A percentile compares a stretch with the other conserved stretches of the same genome.
These are phyloP conservation scores for Chauna torquata DNA, from an alignment of 2,113 vertebrate genomes.

Conservation along the genomic window DNA sequence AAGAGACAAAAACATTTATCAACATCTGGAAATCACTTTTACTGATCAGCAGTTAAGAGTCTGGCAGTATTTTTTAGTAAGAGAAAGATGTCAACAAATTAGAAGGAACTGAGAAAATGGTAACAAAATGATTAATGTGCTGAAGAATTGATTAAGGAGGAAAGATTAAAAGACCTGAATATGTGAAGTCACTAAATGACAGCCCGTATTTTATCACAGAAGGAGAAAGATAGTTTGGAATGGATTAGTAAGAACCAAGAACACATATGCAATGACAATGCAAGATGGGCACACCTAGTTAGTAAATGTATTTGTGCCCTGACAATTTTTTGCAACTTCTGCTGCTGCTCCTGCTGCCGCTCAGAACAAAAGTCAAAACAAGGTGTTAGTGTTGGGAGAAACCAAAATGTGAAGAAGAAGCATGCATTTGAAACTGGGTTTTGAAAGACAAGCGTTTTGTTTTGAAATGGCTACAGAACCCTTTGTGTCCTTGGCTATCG, in stretches of 20 bases:
- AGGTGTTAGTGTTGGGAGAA: neutral
- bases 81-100: neutral
- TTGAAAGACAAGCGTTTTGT: neutral
- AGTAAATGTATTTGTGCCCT: neutral
- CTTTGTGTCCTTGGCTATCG: neutral
- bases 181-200: neutral
- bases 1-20: neutral
- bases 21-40: neutral
- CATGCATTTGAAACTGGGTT: neutral
- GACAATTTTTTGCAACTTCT: neutral
- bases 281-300: neutral
- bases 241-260: neutral
- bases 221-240: neutral
- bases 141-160: neutral
- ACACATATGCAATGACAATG: neutral
- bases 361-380: neutral
- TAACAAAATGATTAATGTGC: neutral
- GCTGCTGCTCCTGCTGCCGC: neutral
- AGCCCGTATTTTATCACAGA: neutral
- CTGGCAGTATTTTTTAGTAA: neutral
- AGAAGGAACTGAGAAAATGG: slow-evolving; percentile 2
- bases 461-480: neutral
- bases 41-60: neutral
- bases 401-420: neutral
- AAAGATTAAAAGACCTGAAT: neutral